Evolutionary conservation across 2,888 invertebrate genomes (phyloP).

Genomic region (Dorcus hopei): DNA sequence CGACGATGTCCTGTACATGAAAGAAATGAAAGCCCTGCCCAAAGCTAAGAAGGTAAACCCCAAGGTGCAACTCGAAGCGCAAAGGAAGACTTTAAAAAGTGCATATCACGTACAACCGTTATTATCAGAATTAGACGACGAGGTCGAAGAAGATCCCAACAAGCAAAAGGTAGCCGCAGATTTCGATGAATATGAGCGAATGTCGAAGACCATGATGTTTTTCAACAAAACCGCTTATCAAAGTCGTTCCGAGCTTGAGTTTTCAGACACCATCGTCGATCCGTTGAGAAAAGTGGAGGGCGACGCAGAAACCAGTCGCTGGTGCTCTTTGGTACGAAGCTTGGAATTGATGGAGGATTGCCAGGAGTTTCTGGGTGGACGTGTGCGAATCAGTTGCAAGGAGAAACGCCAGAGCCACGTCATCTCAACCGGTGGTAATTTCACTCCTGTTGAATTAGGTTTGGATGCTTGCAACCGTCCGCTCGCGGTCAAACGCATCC

Average conservation of each 20-base stretch:
- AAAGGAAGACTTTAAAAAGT: constrained; percentile 32
- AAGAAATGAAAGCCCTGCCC: constrained; percentile 21
- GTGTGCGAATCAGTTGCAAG: constrained; percentile 33
- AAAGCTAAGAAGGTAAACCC: constrained; percentile 21
- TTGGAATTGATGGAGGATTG: constrained; percentile 30
- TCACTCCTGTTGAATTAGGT: constrained; percentile 44
- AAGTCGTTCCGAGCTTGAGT: constrained; percentile 13
- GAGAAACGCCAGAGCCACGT: constrained; percentile 33
- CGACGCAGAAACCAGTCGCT: constrained; percentile 27
- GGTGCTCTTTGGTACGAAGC: constrained; percentile 30
- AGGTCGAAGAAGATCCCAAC: constrained; percentile 22
- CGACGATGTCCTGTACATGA: constrained; percentile 21
- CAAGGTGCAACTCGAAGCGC: constrained; percentile 25
- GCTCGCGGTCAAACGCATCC: constrained; percentile 37
- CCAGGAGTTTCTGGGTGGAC: constrained; percentile 30
- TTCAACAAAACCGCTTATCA: constrained; percentile 16
- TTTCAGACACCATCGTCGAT: constrained; percentile 15
- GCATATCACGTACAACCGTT: constrained; percentile 37
- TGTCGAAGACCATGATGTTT: constrained; percentile 19
- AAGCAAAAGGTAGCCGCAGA: constrained; percentile 13
- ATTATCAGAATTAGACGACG: constrained; percentile 33
- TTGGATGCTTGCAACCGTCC: constrained; percentile 38
- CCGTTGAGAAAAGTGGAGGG: constrained; percentile 14
- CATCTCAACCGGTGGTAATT: constrained; percentile 42
- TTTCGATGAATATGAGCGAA: constrained; percentile 13